Evolutionary conservation across 2,888 invertebrate species (phyloP), one percentile per base, ranked within the genome.

Genomic region (Nematopogon swammerdamellus): DNA sequence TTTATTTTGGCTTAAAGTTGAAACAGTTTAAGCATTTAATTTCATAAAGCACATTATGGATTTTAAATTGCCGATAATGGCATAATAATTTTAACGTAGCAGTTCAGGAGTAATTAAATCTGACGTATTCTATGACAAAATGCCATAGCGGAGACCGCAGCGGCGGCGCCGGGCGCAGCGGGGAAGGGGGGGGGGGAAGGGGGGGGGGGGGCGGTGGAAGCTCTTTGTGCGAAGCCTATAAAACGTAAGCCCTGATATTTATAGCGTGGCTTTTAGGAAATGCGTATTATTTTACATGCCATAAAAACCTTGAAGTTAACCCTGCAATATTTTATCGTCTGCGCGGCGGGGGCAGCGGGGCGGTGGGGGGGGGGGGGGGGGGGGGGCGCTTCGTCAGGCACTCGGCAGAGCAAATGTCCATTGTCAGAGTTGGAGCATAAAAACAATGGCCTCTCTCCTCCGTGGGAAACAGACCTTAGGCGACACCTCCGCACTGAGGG

Each of bases 371-470:
- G n/a, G n/a, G n/a, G n/a, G n/a, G n/a, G n/a, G n/a, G n/a, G n/a
- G n/a, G n/a, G n/a, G 25, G 25, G 25, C 25, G 10, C 25, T 6
- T n/a, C n/a, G n/a, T n/a, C n/a, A n/a, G 8, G 8, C 25, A 25
- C 25, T 25, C 36, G 3, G 36, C 25, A 4, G 10, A 25, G 5
- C 25, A 10, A 36, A 3, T 14, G n/a, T 14, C 14, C 36, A 36
- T 36, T 36, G 36, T 36, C 36, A 8, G 5, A 25, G 4, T 25
- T 25, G 25, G 36, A 36, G 36, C 36, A 3, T 29, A 47, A 51
- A 46, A 51, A 51, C 45, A 50, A 50, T 48, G 49, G 42, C 46
- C 18, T 18, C 19, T 11, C 20, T n/a, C n/a, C n/a, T n/a, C n/a
- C n/a, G n/a, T n/a, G 18, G 42, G 36, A 51, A 43, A 48, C 46